Evolutionary conservation across 2,113 vertebrate species (phyloP).

Genomic region (Rhipidura dahli): DNA sequence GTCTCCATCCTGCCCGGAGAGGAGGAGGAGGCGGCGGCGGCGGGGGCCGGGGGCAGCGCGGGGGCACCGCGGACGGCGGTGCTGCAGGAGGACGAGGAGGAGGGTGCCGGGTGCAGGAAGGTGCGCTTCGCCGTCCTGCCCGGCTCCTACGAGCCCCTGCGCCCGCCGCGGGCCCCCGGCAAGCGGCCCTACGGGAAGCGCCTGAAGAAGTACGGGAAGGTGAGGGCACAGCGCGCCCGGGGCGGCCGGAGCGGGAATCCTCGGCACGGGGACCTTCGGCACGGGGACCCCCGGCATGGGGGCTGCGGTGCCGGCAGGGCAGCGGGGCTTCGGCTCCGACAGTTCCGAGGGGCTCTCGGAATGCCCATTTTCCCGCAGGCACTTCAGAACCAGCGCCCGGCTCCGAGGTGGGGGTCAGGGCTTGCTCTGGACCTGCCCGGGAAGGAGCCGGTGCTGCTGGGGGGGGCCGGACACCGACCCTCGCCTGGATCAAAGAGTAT

Average conservation of each 20-base stretch:
- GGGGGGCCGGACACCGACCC: neutral
- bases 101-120: neutral
- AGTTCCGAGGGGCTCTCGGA: neutral
- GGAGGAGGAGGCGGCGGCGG: neutral
- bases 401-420: neutral
- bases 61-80: neutral
- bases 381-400: rapidly evolving
- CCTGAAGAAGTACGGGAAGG: conserved; percentile 77
- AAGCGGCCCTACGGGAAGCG: conserved; percentile 33
- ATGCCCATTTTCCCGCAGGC: neutral
- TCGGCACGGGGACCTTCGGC: rapidly evolving
- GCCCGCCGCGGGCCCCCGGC: neutral
- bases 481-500: neutral
- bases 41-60: neutral
- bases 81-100: neutral
- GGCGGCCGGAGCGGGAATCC: neutral
- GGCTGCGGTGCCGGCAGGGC: neutral
- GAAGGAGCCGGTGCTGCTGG: neutral
- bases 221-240: neutral
- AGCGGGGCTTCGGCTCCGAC: neutral
- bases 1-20: neutral
- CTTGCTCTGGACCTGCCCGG: neutral
- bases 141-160: conserved; percentile 66
- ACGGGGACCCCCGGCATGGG: neutral
- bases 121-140: conserved; percentile 64